These are phyloP conservation scores for Imbricaverruca yamaguchii DNA, from an alignment of 2,888 invertebrate genomes.

Conservation along the genomic window DNA sequence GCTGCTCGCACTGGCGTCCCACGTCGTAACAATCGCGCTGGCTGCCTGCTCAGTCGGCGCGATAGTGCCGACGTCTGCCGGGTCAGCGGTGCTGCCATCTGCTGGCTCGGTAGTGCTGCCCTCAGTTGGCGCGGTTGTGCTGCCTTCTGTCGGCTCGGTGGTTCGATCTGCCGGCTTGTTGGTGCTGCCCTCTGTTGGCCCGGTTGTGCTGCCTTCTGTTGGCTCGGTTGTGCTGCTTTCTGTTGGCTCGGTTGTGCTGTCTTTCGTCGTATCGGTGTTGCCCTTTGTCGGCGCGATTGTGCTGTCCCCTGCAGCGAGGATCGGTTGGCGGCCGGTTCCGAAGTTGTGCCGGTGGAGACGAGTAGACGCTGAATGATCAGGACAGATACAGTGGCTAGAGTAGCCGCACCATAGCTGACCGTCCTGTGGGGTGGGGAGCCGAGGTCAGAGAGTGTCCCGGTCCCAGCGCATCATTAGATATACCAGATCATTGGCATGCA, in stretches of 20 bases:
- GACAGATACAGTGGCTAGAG: neutral
- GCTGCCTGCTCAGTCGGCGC: neutral
- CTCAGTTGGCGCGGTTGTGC: no score
- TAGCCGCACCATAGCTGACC: constrained; percentile 5
- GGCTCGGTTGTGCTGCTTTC: neutral
- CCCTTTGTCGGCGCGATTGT: neutral
- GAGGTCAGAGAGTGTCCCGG: neutral
- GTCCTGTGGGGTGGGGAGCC: neutral
- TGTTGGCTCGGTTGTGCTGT: neutral
- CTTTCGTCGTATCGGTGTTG: neutral
- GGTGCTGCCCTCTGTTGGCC: neutral
- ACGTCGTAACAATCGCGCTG: neutral
- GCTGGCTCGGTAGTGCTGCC: neutral
- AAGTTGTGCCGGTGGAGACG: neutral
- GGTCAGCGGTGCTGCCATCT: neutral
- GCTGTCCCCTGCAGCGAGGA: neutral
- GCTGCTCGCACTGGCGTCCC: neutral
- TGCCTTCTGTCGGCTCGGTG: neutral
- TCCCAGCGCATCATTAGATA: no score
- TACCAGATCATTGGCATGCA: no score
- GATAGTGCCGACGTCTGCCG: neutral
- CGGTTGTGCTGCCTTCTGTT: neutral
- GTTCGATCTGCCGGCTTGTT: no score
- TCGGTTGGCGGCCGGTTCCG: no score
- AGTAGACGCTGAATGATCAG: neutral